A percentile compares a stretch with the other conserved stretches of the same genome.
Conservation (phyloP, 2,113 vertebrate genomes). For the Proterorhinus semilunaris region DNA sequence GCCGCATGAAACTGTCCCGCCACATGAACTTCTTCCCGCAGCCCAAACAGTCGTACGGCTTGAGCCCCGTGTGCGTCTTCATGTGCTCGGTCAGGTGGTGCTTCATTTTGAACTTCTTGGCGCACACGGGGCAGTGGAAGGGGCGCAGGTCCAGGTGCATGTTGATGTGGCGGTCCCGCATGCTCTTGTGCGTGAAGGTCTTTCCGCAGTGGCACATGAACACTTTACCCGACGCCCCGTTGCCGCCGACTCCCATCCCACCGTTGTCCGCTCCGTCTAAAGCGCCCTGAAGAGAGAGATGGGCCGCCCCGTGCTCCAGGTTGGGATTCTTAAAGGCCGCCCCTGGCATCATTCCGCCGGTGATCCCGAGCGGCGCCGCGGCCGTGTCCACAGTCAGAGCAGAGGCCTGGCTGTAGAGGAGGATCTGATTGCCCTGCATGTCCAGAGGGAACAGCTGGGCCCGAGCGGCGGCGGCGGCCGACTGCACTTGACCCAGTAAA, state of each 20-base stretch:
- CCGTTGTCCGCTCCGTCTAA: conserved; percentile 53
- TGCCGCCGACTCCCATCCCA: conserved; percentile 8
- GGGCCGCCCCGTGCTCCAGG: conserved; percentile 72
- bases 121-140: conserved; percentile 89
- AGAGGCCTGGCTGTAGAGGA: conserved; percentile 77
- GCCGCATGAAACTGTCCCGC: conserved; percentile 92
- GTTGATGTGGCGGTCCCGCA: conserved; percentile 91
- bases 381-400: conserved; percentile 57
- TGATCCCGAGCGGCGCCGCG: conserved; percentile 47
- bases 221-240: conserved; percentile 77
- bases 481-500: conserved; percentile 71
- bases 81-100: conserved; percentile 95
- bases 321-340: conserved; percentile 57
- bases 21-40: conserved; percentile 95
- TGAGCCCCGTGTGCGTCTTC: conserved; percentile 93
- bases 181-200: conserved; percentile 91
- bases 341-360: conserved; percentile 58
- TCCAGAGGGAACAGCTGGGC: conserved; percentile 85
- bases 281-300: conserved; percentile 65
- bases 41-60: conserved; percentile 86
- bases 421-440: conserved; percentile 85
- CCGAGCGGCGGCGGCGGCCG: conserved; percentile 66
- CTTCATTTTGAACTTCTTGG: conserved; percentile 97
- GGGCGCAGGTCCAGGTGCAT: conserved; percentile 95
- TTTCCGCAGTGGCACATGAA: conserved; percentile 95